Base-by-base conservation (phyloP, 2,797 vertebrate genomes). In the Sebastes hubbsi region DNA sequence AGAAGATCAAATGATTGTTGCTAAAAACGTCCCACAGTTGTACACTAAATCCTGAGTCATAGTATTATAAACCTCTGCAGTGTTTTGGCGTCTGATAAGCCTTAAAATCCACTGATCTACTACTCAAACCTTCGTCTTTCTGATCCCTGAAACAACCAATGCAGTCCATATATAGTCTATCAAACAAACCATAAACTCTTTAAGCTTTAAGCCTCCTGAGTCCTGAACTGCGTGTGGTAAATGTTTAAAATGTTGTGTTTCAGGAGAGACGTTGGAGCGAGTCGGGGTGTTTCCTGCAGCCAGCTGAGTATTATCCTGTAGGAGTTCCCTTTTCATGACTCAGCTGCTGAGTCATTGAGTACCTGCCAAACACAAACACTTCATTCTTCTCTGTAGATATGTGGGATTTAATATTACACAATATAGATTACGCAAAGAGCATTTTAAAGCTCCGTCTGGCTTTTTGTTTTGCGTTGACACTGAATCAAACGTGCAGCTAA, bases 251-350 rank as follows among this genome's bases (percentile, higher is more conserved):
- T 46, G 14, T 3, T 46, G 38, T 46, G 38, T 46, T 46, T 46
- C 14, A 16, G 6, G 14, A 72, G 25, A 60, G 56, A 25, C n/a
- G 36, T 6, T 42, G 13, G 10, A 79, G 66, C 59, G 10, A 77
- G 66, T 62, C 18, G 4, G 30, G 56, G 66, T 36, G 72, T 80
- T 80, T 86, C 79, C 68, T 29, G 38, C 13, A 60, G 49, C 18
- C 1, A 4, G 62, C 27, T 72, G 54, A 70, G 64, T 16, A 32
- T 62, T 38, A 61, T 8, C 3, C 54, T n/a, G 68, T 25, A 72
- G 73, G 84, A 89, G 66, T 81, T 85, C 69, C 69, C 76, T 75
- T 72, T 24, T 25, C 24, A 73, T 83, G 82, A 83, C 72, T 81
- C 83, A 85, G 65, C 86, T 22, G 78, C 73, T 88, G 82, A 89